Evolutionary conservation across 2,888 invertebrate genomes (phyloP), one percentile per base, ranked within the genome.

Genomic region (Agrotis puta): DNA sequence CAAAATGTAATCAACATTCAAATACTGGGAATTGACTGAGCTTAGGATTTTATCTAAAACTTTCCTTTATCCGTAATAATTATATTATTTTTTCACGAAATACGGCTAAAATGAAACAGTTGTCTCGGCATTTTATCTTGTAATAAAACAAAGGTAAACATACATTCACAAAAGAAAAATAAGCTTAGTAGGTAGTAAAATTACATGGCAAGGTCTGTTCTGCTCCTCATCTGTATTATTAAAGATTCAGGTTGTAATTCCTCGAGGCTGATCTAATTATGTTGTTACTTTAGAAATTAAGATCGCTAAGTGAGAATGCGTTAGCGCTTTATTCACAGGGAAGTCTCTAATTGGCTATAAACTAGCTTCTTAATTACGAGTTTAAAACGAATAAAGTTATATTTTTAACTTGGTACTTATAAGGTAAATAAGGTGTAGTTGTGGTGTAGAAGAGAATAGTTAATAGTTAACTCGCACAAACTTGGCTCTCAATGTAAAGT

Each of bases 401-500:
- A 18, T 57, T 2, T 9, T 57, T 57, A n/a, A 24, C 13, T 3
- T 45, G 20, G 27, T 7, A n/a, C n/a, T n/a, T n/a, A 5, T 18
- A 20, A 27, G 13, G 13, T 11, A 20, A 65, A 16, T 65, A 33
- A 33, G 45, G 4, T 20, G 13, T 18, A 47, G 47, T 22, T 58
- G 20, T 27, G n/a, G 14, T 56, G 70, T 48, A 27, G 77, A 27
- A 68, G 33, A 57, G 33, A 50, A 18, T 57, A 64, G 47, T 53
- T 43, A 64, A 47, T 57, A 64, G 47, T 53, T 27, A 59, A 47
- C 16, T 20, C 51, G 48, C 33, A 53, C 57, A 56, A 79, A 79
- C 64, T 77, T 81, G 56, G n/a, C 80, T 63, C 51, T 68, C 27
- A 50, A 20, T 58, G 64, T 54, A 27, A 58, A 65, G 66, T 64